Evolutionary conservation across 2,888 invertebrate species (phyloP).

Genomic region (Criorhina ranunculi): DNA sequence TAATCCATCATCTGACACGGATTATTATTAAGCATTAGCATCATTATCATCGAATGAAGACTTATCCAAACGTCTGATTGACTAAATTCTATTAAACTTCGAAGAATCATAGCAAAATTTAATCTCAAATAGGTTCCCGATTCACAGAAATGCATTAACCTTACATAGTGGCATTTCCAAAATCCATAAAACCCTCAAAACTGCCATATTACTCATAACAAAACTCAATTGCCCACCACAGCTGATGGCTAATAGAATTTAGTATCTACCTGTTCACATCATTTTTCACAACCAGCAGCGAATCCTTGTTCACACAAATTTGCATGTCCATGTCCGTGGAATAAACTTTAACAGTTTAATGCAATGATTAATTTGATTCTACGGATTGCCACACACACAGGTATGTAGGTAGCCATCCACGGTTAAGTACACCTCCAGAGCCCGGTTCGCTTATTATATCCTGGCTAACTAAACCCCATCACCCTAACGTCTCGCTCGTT

Average conservation of each 20-base stretch:
- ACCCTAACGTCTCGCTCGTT: slow-evolving; percentile 29
- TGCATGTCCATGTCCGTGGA: slow-evolving; percentile 41
- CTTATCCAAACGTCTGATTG: no score
- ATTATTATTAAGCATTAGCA: no score
- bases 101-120: no score
- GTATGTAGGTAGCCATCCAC: slow-evolving; percentile 2
- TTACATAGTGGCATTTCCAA: no score
- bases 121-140: no score
- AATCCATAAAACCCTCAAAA: no score
- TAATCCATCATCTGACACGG: no score
- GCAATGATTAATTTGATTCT: slow-evolving; percentile 67
- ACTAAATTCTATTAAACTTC: no score
- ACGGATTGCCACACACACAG: slow-evolving; percentile 34
- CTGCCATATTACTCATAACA: no score
- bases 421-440: slow-evolving; percentile 55
- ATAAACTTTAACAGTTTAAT: slow-evolving; percentile 70
- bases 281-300: background rate
- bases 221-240: no score
- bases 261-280: background rate
- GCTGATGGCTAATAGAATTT: background rate
- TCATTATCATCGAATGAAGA: no score
- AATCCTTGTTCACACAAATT: slow-evolving; percentile 56
- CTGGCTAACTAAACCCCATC: slow-evolving; percentile 59
- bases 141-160: no score
- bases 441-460: slow-evolving; percentile 34